Percentiles rank a stretch among this genome's conserved stretches.
Conservation (phyloP, 2,888 invertebrate genomes). For the Polyploca ridens region DNA sequence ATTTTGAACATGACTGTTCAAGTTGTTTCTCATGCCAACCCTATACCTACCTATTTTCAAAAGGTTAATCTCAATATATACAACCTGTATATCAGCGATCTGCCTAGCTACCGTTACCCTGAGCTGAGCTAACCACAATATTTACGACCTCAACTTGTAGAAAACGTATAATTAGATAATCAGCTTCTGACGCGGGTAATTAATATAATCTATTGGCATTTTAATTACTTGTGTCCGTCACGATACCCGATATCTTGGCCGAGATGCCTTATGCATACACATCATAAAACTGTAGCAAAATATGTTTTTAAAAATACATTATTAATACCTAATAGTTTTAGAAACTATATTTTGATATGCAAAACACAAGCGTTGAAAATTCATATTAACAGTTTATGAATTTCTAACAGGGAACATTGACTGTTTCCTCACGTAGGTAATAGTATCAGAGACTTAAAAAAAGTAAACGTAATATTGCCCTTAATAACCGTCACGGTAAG, state of each 20-base stretch:
- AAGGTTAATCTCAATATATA: neutral
- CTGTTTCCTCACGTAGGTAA: too few species aligned
- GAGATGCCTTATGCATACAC: neutral
- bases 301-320: neutral
- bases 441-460: too few species aligned
- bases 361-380: neutral
- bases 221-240: neutral
- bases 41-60: too few species aligned
- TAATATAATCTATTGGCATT: neutral
- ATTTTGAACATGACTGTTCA: too few species aligned
- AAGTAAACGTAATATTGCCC: too few species aligned
- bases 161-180: slow-evolving; percentile 3
- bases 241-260: neutral
- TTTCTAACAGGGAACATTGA: too few species aligned
- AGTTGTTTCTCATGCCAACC: too few species aligned
- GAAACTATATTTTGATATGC: neutral
- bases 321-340: neutral
- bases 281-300: slow-evolving; percentile 11
- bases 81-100: slow-evolving; percentile 22
- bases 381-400: neutral
- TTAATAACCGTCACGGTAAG: too few species aligned
- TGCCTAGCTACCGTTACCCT: slow-evolving; percentile 38
- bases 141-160: slow-evolving; percentile 10
- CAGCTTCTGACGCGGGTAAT: slow-evolving; percentile 9
- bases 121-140: slow-evolving; percentile 25